Conservation (phyloP, 2,888 invertebrate species). For the Oscheius sp. region DNA sequence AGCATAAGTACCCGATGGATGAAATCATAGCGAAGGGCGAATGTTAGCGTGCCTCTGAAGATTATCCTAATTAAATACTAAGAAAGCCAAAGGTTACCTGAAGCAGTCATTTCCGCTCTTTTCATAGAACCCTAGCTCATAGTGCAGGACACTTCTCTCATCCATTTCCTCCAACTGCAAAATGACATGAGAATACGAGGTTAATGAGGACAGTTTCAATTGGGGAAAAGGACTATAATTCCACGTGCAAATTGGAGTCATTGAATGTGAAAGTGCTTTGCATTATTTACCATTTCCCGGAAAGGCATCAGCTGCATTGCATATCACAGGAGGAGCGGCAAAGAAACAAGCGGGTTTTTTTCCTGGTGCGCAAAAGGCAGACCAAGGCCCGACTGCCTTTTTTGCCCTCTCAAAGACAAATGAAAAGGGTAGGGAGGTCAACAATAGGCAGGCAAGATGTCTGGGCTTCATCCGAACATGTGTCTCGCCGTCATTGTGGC, state of each 20-base stretch:
- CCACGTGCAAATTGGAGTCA: conserved; percentile 17
- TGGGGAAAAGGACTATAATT: neutral
- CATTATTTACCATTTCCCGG: conserved; percentile 9
- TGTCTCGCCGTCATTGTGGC: too few species aligned
- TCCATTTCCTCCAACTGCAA: conserved; percentile 63
- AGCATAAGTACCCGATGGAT: conserved; percentile 83
- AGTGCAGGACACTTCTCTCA: conserved; percentile 68
- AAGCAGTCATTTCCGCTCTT: conserved; percentile 81
- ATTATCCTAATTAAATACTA: neutral
- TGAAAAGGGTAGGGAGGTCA: neutral
- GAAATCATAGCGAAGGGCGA: conserved; percentile 84
- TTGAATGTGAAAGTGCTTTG: neutral
- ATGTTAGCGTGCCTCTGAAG: conserved; percentile 82
- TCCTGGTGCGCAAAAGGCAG: too few species aligned
- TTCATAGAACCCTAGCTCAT: conserved; percentile 81
- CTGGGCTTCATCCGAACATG: too few species aligned
- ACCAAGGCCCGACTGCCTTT: too few species aligned
- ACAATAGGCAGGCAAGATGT: neutral
- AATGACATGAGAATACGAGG: neutral
- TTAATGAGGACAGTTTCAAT: neutral
- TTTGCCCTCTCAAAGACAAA: neutral
- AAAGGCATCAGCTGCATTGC: neutral
- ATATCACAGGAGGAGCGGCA: neutral
- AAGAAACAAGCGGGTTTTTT: neutral
- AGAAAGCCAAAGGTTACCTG: conserved; percentile 70